Evolutionary conservation across 2,113 vertebrate species (phyloP).

Genomic region (Lycaon pictus): DNA sequence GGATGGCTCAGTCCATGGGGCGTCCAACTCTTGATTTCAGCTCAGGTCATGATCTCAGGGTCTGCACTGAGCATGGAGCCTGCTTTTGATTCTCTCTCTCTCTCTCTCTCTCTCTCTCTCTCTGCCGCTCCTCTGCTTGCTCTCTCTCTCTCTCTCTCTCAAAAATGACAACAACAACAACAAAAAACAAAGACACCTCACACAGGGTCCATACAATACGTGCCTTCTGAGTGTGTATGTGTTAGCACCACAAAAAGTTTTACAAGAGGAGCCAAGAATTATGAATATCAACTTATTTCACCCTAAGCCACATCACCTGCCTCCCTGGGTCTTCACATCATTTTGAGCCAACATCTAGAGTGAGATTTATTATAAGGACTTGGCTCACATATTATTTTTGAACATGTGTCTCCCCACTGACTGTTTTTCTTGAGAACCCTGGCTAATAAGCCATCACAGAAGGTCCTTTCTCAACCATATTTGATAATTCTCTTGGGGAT

Average conservation of each 20-base stretch:
- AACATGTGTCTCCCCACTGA: background rate
- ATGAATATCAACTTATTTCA: background rate
- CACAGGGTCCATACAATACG: fast-evolving
- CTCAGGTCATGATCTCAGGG: background rate
- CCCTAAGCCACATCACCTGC: background rate
- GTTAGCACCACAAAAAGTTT: no score
- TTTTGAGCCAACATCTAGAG: background rate
- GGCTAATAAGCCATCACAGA: no score
- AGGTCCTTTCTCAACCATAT: background rate
- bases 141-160: background rate
- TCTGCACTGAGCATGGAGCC: background rate
- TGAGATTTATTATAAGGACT: background rate
- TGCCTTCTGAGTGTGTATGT: background rate
- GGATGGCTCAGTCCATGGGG: background rate
- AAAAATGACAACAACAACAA: background rate
- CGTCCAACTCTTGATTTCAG: background rate
- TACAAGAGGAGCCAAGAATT: background rate
- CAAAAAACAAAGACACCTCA: no score
- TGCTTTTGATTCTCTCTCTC: background rate
- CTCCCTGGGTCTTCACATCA: background rate
- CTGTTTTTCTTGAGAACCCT: background rate
- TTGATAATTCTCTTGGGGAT: background rate
- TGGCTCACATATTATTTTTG: background rate
- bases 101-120: no score
- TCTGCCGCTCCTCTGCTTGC: background rate